Percentiles rank a stretch among this genome's conserved stretches.
These are phyloP conservation scores for Parauchenoglanis punctatus DNA, from an alignment of 2,797 vertebrate genomes.

Conservation along the genomic window DNA sequence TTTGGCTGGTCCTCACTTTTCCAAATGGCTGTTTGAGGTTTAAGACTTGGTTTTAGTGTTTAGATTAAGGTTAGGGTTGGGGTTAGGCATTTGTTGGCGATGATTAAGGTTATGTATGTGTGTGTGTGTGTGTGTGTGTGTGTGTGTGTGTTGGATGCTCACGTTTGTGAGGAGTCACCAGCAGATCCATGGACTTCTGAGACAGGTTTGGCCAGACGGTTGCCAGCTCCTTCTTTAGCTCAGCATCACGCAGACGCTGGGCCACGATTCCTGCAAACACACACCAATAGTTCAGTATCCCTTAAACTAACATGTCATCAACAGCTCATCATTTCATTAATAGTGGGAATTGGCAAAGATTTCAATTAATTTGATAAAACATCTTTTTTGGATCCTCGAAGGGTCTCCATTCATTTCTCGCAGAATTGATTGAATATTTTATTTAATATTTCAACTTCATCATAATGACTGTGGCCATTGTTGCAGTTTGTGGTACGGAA, in stretches of 20 bases:
- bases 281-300: neutral
- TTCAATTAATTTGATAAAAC: neutral
- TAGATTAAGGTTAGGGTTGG: too few species aligned
- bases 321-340: neutral
- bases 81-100: too few species aligned
- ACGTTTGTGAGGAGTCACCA: conserved; percentile 95
- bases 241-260: conserved; percentile 87
- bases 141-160: conserved; percentile 34
- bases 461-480: neutral
- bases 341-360: neutral
- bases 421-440: neutral
- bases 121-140: neutral
- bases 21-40: too few species aligned
- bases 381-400: neutral
- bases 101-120: neutral
- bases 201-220: conserved; percentile 92
- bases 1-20: too few species aligned
- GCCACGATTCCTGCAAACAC: conserved; percentile 79
- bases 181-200: conserved; percentile 89
- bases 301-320: neutral
- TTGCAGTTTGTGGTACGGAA: neutral
- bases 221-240: conserved; percentile 88
- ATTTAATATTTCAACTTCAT: neutral
- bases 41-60: too few species aligned
- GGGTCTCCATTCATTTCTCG: neutral